Base-by-base conservation (phyloP, 2,797 vertebrate species). In the Hephaestus fuliginosus region DNA sequence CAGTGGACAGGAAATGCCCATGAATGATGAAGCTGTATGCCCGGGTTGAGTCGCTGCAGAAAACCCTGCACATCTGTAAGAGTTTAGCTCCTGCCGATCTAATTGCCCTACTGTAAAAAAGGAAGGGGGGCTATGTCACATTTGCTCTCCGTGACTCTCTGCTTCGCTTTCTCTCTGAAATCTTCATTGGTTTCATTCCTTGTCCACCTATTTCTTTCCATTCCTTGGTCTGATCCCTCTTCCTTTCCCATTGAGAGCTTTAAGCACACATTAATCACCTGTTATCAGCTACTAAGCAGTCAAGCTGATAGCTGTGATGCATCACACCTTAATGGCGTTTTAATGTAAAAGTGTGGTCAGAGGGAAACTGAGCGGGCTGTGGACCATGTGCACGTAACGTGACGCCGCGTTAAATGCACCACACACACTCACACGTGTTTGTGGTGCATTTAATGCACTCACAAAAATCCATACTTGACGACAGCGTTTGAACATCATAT, bases 1-100 rank as follows among this genome's bases (percentile, higher is more conserved):
- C 75, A 88, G 86, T 77, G 83, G 88, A 89, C 94, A 95, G 95
- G 95, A 96, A 96, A 94, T 95, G 92, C 88, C 92, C 93, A 80
- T 93, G 87, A 92, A 91, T 85, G 84, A 92, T 94, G 92, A 89
- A 88, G 91, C 89, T 85, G 80, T 91, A 74, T 90, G 90, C 88
- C 83, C 62, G 61, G 56, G 75, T 65, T 85, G 76, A 82, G 86
- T 83, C 41, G 86, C 87, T 83, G 88, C 65, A 71, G 77, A 74
- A 33, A 80, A 84, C 39, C 43, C 64, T 39, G 70, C 89, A 96
- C 95, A 96, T 96, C 95, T 96, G 95, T 85, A 92, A 95, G 88
- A 93, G 93, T 95, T 96, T 96, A 96, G 89, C 91, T 88, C 75
- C 82, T 86, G 86, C 75, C 36, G 65, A 82, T 92, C 85, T 94